phyloP scores from a whole-genome alignment of 2,888 invertebrate species.

The Onthophagus sagittarius region DNA sequence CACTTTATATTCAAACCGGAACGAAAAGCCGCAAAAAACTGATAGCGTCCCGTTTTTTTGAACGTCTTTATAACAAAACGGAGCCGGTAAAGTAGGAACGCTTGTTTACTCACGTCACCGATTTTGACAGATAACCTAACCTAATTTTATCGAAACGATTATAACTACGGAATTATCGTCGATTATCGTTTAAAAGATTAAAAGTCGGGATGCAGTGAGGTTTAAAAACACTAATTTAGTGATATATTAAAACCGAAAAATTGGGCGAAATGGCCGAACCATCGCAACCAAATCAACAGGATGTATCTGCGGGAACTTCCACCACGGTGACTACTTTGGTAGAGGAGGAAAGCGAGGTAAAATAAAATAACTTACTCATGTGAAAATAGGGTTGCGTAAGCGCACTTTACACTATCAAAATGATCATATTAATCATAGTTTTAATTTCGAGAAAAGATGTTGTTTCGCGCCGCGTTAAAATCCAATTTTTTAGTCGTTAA shows the following conservation, averaged over 20 bases:
- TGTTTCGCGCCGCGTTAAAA: not conserved
- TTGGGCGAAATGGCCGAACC: constrained; percentile 30
- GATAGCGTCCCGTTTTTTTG: not conserved
- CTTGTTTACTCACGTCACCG: not conserved
- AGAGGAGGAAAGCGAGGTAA: constrained; percentile 43
- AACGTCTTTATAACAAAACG: not conserved
- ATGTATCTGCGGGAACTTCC: constrained; percentile 33
- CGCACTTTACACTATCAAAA: not conserved
- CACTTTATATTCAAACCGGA: not conserved
- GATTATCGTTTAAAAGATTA: not conserved
- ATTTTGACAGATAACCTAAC: not conserved
- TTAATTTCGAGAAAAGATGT: no score
- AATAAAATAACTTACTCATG: constrained; percentile 30
- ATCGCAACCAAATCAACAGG: constrained; percentile 19
- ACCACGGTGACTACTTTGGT: constrained; percentile 42
- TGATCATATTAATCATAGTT: not conserved
- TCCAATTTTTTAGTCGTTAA: constrained; percentile 9
- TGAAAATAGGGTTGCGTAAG: not conserved
- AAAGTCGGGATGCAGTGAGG: constrained; percentile 4
- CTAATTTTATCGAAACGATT: not conserved
- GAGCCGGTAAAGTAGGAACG: not conserved
- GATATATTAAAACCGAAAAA: not conserved
- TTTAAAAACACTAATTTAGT: constrained; percentile 22
- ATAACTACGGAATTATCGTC: not conserved
- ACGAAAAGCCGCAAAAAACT: not conserved